These are phyloP conservation scores for Actinia equina DNA, from an alignment of 64 coral and sea anemone species.

Conservation along the genomic window DNA sequence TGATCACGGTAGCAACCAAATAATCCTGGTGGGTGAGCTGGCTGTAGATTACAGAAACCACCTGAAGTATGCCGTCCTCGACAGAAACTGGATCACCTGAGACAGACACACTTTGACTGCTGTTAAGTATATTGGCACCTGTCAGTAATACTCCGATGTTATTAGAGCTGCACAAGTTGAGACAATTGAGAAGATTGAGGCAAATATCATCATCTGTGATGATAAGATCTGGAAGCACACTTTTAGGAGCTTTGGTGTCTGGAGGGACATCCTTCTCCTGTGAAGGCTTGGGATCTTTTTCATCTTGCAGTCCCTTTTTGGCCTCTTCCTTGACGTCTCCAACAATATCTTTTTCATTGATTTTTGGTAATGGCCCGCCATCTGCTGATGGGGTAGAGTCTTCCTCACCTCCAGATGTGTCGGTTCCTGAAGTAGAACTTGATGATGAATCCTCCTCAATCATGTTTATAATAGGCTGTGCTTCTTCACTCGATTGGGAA, in stretches of 20 bases:
- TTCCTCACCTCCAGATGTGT: conserved; percentile 22
- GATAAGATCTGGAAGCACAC: conserved; percentile 12
- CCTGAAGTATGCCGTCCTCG: conserved; percentile 82
- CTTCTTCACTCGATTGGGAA: conserved; percentile 9
- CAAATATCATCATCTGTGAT: conserved; percentile 23
- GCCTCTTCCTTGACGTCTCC: not conserved
- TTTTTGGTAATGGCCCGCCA: not conserved
- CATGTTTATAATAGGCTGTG: conserved; percentile 5
- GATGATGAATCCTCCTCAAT: conserved; percentile 19
- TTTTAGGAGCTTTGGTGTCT: not conserved
- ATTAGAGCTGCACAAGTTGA: conserved; percentile 40
- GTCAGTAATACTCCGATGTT: conserved; percentile 20
- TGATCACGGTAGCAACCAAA: conserved; percentile 36
- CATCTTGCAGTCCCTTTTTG: not conserved
- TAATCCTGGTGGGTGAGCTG: conserved; percentile 28
- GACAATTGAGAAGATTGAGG: conserved; percentile 31
- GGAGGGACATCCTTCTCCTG: not conserved
- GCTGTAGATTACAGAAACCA: conserved; percentile 62
- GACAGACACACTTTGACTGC: not conserved
- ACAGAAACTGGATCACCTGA: conserved; percentile 52
- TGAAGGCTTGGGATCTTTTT: not conserved
- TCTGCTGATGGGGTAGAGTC: conserved; percentile 14
- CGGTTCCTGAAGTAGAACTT: not conserved
- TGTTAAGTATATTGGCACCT: not conserved
- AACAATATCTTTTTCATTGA: not conserved